Percentiles rank a stretch among this genome's conserved stretches.
phyloP scores from a whole-genome alignment of 2,797 vertebrate genomes.

The Pangasius mekongensis region DNA sequence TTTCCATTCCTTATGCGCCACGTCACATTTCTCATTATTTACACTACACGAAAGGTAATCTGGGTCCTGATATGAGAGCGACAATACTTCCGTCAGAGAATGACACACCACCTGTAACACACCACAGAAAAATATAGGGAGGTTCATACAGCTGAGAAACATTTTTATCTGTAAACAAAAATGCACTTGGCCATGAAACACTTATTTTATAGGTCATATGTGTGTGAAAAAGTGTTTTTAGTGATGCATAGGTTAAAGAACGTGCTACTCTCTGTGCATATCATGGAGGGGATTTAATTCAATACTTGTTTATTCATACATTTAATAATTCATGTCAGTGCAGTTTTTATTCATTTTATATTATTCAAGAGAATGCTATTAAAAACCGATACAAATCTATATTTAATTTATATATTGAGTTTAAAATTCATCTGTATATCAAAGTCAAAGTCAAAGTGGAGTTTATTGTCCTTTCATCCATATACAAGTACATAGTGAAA shows the following conservation, averaged over 20 bases:
- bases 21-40: conserved; percentile 61
- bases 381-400: not conserved
- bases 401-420: not conserved
- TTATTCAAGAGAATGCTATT: not conserved
- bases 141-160: not conserved
- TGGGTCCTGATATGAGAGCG: conserved; percentile 53
- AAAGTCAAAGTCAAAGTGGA: too few relatives aligned
- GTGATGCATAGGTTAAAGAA: not conserved
- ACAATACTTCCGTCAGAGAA: conserved; percentile 35
- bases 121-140: not conserved
- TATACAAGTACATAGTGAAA: too few relatives aligned
- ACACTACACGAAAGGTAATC: conserved; percentile 59
- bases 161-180: not conserved
- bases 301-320: not conserved
- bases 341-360: not conserved
- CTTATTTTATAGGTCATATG: not conserved
- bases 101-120: conserved; percentile 13
- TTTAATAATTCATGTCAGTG: not conserved
- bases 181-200: not conserved
- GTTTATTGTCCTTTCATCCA: too few relatives aligned
- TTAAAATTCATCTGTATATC: not conserved
- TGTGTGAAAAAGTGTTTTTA: not conserved
- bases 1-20: conserved; percentile 50
- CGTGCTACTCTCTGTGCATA: not conserved
- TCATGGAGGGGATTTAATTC: not conserved